Evolutionary conservation across 1,140 invertebrate species (phyloP), one percentile per base, ranked within the genome.

Genomic region (Lepeophtheirus salmonis): DNA sequence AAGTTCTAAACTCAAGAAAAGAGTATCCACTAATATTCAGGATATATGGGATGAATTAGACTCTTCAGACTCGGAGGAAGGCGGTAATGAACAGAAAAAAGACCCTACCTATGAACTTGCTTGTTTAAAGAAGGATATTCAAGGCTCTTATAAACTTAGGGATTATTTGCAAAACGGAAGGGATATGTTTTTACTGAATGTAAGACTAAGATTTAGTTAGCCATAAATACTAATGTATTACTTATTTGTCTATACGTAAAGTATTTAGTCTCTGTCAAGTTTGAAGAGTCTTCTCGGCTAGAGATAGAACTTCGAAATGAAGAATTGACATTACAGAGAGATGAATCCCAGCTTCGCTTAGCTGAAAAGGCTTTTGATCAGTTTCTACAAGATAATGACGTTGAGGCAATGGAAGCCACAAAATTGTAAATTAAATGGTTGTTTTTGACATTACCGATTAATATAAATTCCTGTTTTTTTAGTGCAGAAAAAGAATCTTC

Each of bases 291-390:
- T n/a, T 1, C n/a, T 1, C 55, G 55, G 14, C 26, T 57, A 17
- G 55, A 57, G 25, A 16, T 17, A 14, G 55, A 26, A 18, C 22
- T 57, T 20, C 22, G 55, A 17, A 21, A 57, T 14, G 55, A 57
- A 21, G 55, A 57, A 16, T 16, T 26, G 21, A 14, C 23, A 57
- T n/a, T 57, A 24, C 55, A 57, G 26, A 57, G 25, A 25, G 26
- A n/a, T 30, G 55, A 57, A 57, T 17, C 23, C 16, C 20, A 57
- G 21, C 26, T 57, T 12, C 22, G 55, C 2, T 21, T 57, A 25
- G 55, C 55, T 21, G 23, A 57, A 41, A 21, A 57, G 25, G 55
- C 55, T 17, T 57, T 57, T 57, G 55, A 57, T 25, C 55, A 57
- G 55, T 57, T 57, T 57, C 20, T 57, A 10, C 55, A 57, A 17